A percentile compares a stretch with the other conserved stretches of the same genome.
Conservation (phyloP, 1,140 invertebrate species). For the Euschistus heros region DNA sequence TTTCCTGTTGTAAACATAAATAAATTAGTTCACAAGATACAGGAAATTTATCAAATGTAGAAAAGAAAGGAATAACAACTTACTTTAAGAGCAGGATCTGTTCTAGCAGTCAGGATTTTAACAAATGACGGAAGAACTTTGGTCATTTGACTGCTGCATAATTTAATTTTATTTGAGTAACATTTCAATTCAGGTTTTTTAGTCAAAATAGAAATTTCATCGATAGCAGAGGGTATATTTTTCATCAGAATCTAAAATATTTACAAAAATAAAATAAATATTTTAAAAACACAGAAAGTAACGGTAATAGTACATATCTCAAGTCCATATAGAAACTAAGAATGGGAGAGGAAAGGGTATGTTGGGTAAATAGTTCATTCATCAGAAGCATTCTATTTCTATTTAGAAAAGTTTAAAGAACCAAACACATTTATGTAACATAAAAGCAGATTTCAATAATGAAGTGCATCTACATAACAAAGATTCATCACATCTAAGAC, state of each 20-base stretch:
- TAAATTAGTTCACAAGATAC: not conserved
- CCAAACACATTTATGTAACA: no score
- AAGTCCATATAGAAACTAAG: no score
- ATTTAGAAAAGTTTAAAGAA: no score
- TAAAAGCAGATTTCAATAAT: no score
- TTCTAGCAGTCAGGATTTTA: not conserved
- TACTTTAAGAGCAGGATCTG: constrained; percentile 17
- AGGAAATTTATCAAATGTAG: not conserved
- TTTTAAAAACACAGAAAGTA: no score
- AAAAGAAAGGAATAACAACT: not conserved
- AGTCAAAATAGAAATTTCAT: not conserved
- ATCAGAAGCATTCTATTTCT: no score
- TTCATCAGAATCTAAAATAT: not conserved
- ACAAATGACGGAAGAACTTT: constrained; percentile 15
- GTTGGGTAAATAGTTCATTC: no score
- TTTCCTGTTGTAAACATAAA: constrained; percentile 12
- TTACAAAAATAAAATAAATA: no score
- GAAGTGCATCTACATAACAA: no score
- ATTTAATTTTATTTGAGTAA: constrained; percentile 16
- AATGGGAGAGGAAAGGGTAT: no score
- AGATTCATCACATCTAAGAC: no score
- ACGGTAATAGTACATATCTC: no score
- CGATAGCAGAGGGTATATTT: not conserved
- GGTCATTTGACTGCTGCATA: constrained; percentile 21
- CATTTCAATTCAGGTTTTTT: constrained; percentile 5